These are phyloP conservation scores for Eumeta japonica DNA, from an alignment of 1,140 invertebrate genomes.

Conservation along the genomic window DNA sequence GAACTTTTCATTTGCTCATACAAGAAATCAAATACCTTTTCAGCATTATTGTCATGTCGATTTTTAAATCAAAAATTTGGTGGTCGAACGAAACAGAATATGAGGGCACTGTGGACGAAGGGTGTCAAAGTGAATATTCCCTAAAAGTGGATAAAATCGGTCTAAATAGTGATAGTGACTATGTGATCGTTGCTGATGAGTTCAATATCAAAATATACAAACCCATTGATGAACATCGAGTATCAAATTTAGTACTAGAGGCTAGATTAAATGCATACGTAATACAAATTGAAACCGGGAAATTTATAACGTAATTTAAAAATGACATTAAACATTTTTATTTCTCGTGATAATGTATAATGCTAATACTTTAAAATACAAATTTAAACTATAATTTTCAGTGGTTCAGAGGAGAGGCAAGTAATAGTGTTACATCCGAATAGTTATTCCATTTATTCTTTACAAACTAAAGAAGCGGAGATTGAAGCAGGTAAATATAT, in stretches of 20 bases:
- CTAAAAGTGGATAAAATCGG: constrained; percentile 45
- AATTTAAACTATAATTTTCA: constrained; percentile 12
- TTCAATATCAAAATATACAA: constrained; percentile 35
- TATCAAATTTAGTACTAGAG: constrained; percentile 29
- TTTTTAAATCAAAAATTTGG: constrained; percentile 47
- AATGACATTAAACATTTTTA: constrained; percentile 1
- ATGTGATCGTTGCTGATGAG: constrained; percentile 31
- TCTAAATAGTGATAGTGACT: constrained; percentile 37
- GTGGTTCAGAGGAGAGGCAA: constrained; percentile 31
- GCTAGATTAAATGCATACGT: constrained; percentile 26
- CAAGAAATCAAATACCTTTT: too few species aligned
- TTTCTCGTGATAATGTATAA: constrained; percentile 3
- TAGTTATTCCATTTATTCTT: constrained; percentile 31
- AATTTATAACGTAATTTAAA: constrained; percentile 35
- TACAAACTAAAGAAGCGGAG: constrained; percentile 30
- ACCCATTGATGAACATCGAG: constrained; percentile 20
- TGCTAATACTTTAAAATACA: too few species aligned
- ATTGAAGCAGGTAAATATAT: constrained; percentile 30
- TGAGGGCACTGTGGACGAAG: constrained; percentile 18
- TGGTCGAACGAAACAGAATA: constrained; percentile 38
- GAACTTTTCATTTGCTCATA: too few species aligned
- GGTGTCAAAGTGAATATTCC: constrained; percentile 27
- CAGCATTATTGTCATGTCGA: constrained; percentile 23
- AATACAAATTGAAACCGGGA: constrained; percentile 42
- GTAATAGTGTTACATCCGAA: constrained; percentile 40